Evolutionary conservation across 2,797 vertebrate species (phyloP).

Genomic region (Hipposideros larvatus): DNA sequence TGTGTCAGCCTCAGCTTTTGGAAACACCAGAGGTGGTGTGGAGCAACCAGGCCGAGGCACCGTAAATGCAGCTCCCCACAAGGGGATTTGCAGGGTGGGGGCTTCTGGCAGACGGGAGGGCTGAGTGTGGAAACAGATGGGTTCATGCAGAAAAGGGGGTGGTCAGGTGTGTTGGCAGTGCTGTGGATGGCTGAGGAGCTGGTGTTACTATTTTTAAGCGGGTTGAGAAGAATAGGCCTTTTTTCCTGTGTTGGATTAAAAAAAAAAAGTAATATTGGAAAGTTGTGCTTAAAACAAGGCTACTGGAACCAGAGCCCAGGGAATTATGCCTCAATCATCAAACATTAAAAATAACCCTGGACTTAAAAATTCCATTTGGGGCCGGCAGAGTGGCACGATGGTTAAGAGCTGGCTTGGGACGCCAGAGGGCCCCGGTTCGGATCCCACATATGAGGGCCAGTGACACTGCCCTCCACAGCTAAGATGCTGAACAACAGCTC

Average conservation of each 20-base stretch:
- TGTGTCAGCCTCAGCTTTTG: neutral
- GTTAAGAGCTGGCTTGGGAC: no score
- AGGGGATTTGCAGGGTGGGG: neutral
- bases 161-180: neutral
- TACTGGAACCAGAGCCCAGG: conserved; percentile 47
- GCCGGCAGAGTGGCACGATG: no score
- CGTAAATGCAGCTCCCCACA: rapidly evolving
- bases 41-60: neutral
- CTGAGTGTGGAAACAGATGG: neutral
- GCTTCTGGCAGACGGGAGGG: neutral
- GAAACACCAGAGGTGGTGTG: neutral
- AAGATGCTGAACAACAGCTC: no score
- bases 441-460: no score
- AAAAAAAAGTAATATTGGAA: conserved; percentile 20
- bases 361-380: conserved; percentile 60
- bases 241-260: neutral
- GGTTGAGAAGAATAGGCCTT: conserved; percentile 27
- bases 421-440: no score
- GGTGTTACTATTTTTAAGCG: conserved; percentile 39
- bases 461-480: no score
- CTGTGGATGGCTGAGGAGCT: neutral
- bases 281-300: conserved; percentile 60
- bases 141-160: neutral
- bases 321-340: conserved; percentile 30
- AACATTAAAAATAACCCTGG: conserved; percentile 68